Percentiles rank a stretch among this genome's conserved stretches.
These are phyloP conservation scores for Taenaris catops DNA, from an alignment of 2,888 invertebrate species.

Conservation along the genomic window DNA sequence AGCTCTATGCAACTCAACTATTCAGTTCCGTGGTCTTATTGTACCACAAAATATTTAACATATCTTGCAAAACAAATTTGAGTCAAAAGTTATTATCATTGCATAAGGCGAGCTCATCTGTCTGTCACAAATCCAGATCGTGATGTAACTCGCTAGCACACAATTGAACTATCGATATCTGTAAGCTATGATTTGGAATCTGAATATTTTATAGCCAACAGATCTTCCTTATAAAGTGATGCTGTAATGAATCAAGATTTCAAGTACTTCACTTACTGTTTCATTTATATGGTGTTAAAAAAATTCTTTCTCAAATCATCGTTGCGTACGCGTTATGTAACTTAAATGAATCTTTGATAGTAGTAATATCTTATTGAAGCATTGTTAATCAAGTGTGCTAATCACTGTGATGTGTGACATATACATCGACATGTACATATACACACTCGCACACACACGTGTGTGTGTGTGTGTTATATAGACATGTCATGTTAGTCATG, in stretches of 20 bases:
- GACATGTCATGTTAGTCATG: too few relatives aligned
- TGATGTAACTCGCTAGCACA: conserved; percentile 6
- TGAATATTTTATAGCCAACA: conserved; percentile 3
- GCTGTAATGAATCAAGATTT: conserved; percentile 4
- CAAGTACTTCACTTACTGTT: background rate
- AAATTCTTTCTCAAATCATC: background rate
- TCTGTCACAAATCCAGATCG: conserved; percentile 12
- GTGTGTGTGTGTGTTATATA: too few relatives aligned
- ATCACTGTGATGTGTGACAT: too few relatives aligned
- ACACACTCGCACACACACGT: too few relatives aligned
- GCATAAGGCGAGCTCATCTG: conserved; percentile 6
- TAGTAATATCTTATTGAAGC: too few relatives aligned
- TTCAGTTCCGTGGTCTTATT: background rate
- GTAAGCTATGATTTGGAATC: conserved; percentile 8
- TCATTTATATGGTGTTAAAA: background rate
- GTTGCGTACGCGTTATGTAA: background rate
- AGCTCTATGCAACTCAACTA: conserved; percentile 6
- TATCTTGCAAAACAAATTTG: conserved; percentile 1
- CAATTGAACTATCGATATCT: conserved; percentile 10
- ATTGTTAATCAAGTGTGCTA: too few relatives aligned
- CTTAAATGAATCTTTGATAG: background rate
- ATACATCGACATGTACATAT: too few relatives aligned
- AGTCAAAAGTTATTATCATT: conserved; percentile 9
- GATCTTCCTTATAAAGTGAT: conserved; percentile 13
- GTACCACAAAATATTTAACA: background rate